Conservation (phyloP, 2,113 vertebrate genomes). For the Montifringilla adamsi region DNA sequence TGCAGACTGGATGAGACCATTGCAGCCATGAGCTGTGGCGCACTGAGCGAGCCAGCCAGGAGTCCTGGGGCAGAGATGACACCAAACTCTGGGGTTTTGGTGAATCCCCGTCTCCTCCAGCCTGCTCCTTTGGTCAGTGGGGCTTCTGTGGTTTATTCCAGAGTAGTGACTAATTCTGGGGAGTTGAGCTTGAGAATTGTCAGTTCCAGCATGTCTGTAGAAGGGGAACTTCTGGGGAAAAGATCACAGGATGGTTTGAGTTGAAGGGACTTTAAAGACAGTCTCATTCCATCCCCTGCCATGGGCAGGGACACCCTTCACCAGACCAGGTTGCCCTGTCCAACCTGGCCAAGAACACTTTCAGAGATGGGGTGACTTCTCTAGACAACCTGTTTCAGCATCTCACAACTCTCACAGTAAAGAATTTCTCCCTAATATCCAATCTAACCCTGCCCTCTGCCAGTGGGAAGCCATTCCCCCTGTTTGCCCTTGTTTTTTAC, state of each 20-base stretch:
- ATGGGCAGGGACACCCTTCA: background rate
- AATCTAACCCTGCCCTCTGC: background rate
- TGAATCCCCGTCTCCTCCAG: slow-evolving; percentile 88
- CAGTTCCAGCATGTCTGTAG: background rate
- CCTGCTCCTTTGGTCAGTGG: slow-evolving; percentile 83
- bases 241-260: background rate
- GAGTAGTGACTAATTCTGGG: background rate
- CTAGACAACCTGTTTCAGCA: background rate
- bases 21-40: slow-evolving; percentile 76
- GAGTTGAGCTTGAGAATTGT: background rate
- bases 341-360: background rate
- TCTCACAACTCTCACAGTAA: background rate
- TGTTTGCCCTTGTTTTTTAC: background rate
- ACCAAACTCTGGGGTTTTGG: slow-evolving; percentile 73
- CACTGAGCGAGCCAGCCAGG: slow-evolving; percentile 48
- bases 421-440: background rate
- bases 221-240: background rate
- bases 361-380: background rate
- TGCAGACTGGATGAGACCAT: slow-evolving; percentile 89
- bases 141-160: background rate
- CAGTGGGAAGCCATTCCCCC: background rate
- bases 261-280: background rate
- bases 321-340: background rate
- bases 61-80: slow-evolving; percentile 27
- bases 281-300: background rate